Conservation (phyloP, 2,113 vertebrate species). For the Oncorhynchus tshawytscha region DNA sequence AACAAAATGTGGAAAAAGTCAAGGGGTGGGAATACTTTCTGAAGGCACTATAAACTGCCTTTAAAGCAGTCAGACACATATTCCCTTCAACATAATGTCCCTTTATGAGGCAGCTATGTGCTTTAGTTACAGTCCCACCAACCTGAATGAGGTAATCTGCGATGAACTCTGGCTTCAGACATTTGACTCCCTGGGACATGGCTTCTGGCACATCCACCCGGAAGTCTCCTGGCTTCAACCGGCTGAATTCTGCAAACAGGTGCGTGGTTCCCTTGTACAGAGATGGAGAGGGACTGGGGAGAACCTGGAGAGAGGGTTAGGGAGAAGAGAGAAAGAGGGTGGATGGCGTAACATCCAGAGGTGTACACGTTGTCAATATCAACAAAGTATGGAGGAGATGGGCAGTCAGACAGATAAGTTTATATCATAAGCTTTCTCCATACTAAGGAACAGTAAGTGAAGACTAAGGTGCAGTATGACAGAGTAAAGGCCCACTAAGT, state of each 20-base stretch:
- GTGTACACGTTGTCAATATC: too few relatives aligned
- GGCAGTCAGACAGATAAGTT: too few relatives aligned
- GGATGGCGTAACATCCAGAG: too few relatives aligned
- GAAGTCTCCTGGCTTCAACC: constrained; percentile 82
- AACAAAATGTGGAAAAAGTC: too few relatives aligned
- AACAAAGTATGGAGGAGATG: too few relatives aligned
- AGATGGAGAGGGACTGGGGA: constrained; percentile 75
- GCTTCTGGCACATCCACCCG: constrained; percentile 80
- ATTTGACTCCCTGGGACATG: constrained; percentile 78
- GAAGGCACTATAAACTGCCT: too few relatives aligned
- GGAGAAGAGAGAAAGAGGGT: neutral
- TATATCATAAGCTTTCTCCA: too few relatives aligned
- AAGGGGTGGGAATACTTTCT: too few relatives aligned
- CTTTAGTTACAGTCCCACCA: constrained; percentile 15
- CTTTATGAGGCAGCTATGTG: neutral
- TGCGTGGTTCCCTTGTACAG: constrained; percentile 86
- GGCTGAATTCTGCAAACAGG: constrained; percentile 89
- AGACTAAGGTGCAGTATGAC: neutral
- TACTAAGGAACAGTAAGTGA: neutral
- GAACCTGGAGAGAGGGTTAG: constrained; percentile 72
- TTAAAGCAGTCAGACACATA: too few relatives aligned
- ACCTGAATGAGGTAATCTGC: constrained; percentile 97
- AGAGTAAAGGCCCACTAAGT: neutral
- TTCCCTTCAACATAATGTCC: too few relatives aligned
- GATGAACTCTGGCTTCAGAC: constrained; percentile 92